A percentile compares a stretch with the other conserved stretches of the same genome.
Conservation (phyloP, 1,140 invertebrate species). For the Leptinotarsa texana region DNA sequence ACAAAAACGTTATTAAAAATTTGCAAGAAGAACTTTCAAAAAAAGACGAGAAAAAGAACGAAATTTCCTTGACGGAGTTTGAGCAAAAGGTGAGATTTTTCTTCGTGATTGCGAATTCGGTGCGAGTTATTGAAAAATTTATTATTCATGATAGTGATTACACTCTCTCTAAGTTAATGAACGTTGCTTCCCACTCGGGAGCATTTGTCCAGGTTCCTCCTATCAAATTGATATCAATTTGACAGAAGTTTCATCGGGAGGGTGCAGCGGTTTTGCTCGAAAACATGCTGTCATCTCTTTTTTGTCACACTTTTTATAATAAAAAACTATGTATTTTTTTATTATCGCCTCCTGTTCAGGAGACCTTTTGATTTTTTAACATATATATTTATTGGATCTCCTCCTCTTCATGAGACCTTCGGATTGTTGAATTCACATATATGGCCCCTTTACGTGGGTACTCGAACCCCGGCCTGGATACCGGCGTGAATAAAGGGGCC, state of each 20-base stretch:
- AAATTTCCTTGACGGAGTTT: background rate
- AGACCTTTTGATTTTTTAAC: too few relatives aligned
- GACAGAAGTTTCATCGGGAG: background rate
- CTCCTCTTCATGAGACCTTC: too few relatives aligned
- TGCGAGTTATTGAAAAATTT: background rate
- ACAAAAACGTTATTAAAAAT: constrained; percentile 29
- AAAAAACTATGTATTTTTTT: too few relatives aligned
- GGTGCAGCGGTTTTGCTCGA: background rate
- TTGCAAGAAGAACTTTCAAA: background rate
- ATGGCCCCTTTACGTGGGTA: too few relatives aligned
- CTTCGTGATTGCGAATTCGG: background rate
- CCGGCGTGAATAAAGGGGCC: too few relatives aligned
- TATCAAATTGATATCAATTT: background rate
- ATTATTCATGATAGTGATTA: background rate
- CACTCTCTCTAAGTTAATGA: background rate
- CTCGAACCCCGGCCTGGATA: too few relatives aligned
- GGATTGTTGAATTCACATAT: too few relatives aligned
- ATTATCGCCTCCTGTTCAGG: too few relatives aligned
- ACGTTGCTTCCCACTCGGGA: too few relatives aligned
- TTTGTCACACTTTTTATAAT: too few relatives aligned
- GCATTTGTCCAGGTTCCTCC: background rate
- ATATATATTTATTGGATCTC: too few relatives aligned
- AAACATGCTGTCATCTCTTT: background rate
- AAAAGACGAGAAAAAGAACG: constrained; percentile 7
- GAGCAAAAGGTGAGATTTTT: constrained; percentile 3